These are phyloP conservation scores for Palythoa grandiflora DNA, from an alignment of 92 coral and sea anemone genomes.

Conservation along the genomic window DNA sequence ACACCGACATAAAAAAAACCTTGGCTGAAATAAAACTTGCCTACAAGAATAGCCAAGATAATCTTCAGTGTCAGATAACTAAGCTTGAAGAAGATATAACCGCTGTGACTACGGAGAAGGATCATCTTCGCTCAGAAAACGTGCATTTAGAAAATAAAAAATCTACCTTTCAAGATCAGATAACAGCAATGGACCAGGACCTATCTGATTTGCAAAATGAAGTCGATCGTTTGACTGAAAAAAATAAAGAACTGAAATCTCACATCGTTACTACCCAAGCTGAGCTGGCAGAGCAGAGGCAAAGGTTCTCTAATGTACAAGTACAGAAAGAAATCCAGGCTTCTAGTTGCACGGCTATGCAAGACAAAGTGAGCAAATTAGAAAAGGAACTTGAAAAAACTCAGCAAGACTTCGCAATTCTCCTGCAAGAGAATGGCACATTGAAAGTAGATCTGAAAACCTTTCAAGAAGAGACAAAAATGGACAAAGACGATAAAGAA, in stretches of 20 bases:
- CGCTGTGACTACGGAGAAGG: conserved; percentile 5
- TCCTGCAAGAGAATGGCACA: conserved; percentile 41
- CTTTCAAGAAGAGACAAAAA: conserved; percentile 5
- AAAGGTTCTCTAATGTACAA: conserved; percentile 51
- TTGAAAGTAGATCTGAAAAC: conserved; percentile 39
- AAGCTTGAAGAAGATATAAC: conserved; percentile 41
- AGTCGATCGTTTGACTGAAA: conserved; percentile 1
- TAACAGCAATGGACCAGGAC: conserved; percentile 43
- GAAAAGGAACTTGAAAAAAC: conserved; percentile 45
- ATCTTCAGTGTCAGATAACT: background rate
- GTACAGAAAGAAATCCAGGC: conserved; percentile 35
- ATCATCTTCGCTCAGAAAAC: background rate
- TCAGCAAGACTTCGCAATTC: conserved; percentile 17
- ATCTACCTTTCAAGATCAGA: conserved; percentile 50
- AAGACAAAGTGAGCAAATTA: background rate
- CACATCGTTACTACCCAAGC: conserved; percentile 51
- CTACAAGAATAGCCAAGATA: background rate
- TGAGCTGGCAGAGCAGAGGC: conserved; percentile 30
- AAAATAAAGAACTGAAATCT: conserved; percentile 53
- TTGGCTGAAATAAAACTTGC: background rate
- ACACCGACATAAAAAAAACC: background rate
- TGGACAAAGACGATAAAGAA: conserved; percentile 30
- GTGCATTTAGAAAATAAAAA: conserved; percentile 37
- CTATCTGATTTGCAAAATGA: conserved; percentile 9
- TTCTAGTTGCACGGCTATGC: background rate